Percentiles rank a stretch among this genome's conserved stretches.
Conservation (phyloP, 2,888 invertebrate genomes). For the Deilephila porcellus region DNA sequence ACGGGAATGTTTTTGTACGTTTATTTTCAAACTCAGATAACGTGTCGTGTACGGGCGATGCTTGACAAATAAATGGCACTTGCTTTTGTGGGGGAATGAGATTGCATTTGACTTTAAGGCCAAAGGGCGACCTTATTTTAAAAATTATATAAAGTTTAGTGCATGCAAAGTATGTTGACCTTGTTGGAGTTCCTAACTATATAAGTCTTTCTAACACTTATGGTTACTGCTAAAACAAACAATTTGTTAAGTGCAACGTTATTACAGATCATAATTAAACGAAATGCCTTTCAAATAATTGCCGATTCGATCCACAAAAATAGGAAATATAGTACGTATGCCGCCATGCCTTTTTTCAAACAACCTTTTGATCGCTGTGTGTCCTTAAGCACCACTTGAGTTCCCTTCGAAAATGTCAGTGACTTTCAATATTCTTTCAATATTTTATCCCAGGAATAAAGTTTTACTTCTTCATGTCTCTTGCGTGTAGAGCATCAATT, state of each 20-base stretch:
- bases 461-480: neutral
- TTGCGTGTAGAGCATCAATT: neutral
- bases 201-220: too few relatives aligned
- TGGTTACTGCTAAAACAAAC: too few relatives aligned
- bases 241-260: too few relatives aligned
- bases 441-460: neutral
- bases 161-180: too few relatives aligned
- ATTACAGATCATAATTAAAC: too few relatives aligned
- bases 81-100: neutral
- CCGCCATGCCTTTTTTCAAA: neutral
- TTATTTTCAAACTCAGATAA: conserved; percentile 15
- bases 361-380: neutral
- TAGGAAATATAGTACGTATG: neutral
- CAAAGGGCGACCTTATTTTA: too few relatives aligned
- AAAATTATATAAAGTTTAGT: too few relatives aligned
- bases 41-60: neutral
- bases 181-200: too few relatives aligned
- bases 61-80: neutral
- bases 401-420: neutral
- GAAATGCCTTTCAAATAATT: neutral
- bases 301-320: neutral
- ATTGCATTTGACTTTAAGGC: neutral
- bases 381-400: neutral
- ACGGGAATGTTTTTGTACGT: neutral
- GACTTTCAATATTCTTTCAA: neutral